These are phyloP conservation scores for Arrhopalites spinosus DNA, from an alignment of 2,888 invertebrate genomes.

Conservation along the genomic window DNA sequence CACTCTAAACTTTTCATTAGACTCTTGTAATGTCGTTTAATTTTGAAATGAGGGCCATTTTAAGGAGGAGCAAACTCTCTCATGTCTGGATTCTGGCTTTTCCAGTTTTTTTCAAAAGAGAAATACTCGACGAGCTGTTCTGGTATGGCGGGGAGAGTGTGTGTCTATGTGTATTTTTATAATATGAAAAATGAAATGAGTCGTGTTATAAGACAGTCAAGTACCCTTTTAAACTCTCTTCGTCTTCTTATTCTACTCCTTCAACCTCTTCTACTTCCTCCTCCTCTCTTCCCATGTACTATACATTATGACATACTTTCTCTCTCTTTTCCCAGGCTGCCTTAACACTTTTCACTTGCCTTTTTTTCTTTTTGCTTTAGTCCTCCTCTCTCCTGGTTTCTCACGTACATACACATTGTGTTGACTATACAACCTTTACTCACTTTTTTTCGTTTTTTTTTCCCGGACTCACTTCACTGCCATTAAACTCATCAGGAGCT, in stretches of 20 bases:
- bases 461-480: neutral
- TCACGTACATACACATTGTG: too few species aligned
- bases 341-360: neutral
- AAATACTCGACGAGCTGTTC: neutral
- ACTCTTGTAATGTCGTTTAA: conserved; percentile 10
- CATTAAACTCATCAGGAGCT: neutral
- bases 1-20: conserved; percentile 11
- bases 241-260: neutral
- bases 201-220: neutral
- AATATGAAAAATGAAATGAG: neutral
- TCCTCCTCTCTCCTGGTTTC: too few species aligned
- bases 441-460: neutral
- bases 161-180: neutral
- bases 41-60: conserved; percentile 13
- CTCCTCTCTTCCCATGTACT: neutral
- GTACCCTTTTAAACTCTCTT: conserved; percentile 1
- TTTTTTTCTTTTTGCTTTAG: neutral
- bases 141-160: neutral
- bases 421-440: too few species aligned
- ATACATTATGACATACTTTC: conserved; percentile 9
- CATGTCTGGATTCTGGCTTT: neutral
- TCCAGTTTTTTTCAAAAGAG: neutral
- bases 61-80: neutral
- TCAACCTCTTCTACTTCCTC: neutral
- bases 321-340: neutral